Percentiles rank a stretch among this genome's conserved stretches.
phyloP scores from a whole-genome alignment of 2,113 vertebrate species.

The Epinephelus lanceolatus region DNA sequence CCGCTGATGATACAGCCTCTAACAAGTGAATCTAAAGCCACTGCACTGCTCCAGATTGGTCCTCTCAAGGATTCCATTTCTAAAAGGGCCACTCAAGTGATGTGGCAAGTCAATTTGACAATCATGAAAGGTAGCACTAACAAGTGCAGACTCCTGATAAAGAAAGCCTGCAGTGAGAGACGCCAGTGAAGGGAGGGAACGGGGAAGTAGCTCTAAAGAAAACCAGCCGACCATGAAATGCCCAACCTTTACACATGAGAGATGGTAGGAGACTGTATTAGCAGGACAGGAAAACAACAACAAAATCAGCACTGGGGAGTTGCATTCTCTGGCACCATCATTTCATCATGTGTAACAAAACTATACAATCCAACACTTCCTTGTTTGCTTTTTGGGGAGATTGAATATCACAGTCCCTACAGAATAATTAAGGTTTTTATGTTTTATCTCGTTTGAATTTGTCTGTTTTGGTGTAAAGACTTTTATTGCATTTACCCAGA shows the following conservation, averaged over 20 bases:
- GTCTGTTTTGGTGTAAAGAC: slow-evolving; percentile 37
- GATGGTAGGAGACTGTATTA: slow-evolving; percentile 54
- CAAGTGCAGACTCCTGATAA: slow-evolving; percentile 75
- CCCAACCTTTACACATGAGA: slow-evolving; percentile 68
- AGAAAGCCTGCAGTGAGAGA: slow-evolving; percentile 73
- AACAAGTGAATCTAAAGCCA: slow-evolving; percentile 53
- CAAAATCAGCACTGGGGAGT: slow-evolving; percentile 39
- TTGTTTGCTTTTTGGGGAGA: slow-evolving; percentile 39
- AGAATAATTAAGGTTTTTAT: slow-evolving; percentile 52
- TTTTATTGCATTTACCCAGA: slow-evolving; percentile 47
- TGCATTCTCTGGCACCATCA: slow-evolving; percentile 43
- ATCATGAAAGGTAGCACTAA: slow-evolving; percentile 81
- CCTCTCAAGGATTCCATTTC: slow-evolving; percentile 67
- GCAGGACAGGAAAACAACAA: slow-evolving; percentile 51
- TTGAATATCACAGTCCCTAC: slow-evolving; percentile 23
- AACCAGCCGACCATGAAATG: slow-evolving; percentile 73
- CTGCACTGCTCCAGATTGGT: slow-evolving; percentile 51
- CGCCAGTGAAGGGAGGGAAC: slow-evolving; percentile 65
- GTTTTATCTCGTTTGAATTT: slow-evolving; percentile 51
- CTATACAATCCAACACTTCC: slow-evolving; percentile 43
- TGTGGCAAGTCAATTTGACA: slow-evolving; percentile 78
- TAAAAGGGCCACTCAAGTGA: slow-evolving; percentile 77
- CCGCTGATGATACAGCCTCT: slow-evolving; percentile 40
- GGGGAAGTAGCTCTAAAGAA: slow-evolving; percentile 75
- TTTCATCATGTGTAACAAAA: slow-evolving; percentile 67